Conservation (phyloP, 1,140 invertebrate genomes). For the Diabrotica undecimpunctata region DNA sequence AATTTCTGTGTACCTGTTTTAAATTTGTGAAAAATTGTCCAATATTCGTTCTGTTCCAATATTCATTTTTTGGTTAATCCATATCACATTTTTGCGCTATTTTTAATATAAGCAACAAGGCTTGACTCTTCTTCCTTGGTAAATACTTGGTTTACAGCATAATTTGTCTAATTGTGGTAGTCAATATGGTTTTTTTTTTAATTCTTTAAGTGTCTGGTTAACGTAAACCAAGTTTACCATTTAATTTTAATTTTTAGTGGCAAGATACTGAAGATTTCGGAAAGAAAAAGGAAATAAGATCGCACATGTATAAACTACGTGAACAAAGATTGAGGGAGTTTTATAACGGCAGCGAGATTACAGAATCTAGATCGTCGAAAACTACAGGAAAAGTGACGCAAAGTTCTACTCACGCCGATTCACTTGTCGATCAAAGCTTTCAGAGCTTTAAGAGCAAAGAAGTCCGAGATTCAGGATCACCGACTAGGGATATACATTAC, state of each 20-base stretch:
- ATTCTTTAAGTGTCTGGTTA: no score
- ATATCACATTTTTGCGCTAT: no score
- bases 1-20: no score
- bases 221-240: no score
- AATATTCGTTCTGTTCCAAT: no score
- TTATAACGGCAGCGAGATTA: conserved; percentile 56
- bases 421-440: conserved; percentile 69
- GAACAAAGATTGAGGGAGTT: conserved; percentile 71
- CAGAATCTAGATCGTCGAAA: conserved; percentile 24
- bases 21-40: no score
- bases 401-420: conserved; percentile 55
- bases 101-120: no score
- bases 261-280: conserved; percentile 81
- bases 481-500: conserved; percentile 59
- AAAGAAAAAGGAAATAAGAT: conserved; percentile 77
- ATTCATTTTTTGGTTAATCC: no score
- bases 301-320: conserved; percentile 75
- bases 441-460: conserved; percentile 72
- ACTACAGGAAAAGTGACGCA: conserved; percentile 43
- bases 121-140: no score
- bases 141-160: no score
- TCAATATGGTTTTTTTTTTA: no score
- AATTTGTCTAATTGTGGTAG: no score
- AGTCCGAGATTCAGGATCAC: conserved; percentile 62
- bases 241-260: conserved; percentile 58